These are phyloP conservation scores for Phenganax stokvisi DNA, from an alignment of 92 coral and sea anemone genomes.

Conservation along the genomic window DNA sequence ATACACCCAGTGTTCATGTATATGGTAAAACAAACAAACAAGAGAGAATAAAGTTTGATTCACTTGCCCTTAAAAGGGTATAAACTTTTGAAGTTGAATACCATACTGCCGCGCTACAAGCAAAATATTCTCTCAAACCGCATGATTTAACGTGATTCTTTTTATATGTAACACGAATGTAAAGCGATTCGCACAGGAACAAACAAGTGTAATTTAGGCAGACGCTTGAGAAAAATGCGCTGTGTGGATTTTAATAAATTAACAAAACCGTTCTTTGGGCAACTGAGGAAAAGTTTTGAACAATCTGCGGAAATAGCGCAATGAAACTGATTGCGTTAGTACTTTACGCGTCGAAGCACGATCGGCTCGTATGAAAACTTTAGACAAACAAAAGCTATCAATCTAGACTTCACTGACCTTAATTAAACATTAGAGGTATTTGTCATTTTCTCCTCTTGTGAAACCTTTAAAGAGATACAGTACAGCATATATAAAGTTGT, in stretches of 20 bases:
- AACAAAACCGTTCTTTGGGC: background rate
- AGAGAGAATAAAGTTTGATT: background rate
- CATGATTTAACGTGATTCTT: too few relatives aligned
- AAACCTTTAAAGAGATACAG: background rate
- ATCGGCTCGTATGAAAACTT: background rate
- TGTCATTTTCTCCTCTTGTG: background rate
- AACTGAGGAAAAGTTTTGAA: background rate
- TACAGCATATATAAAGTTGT: background rate
- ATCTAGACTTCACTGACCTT: background rate
- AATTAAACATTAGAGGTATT: background rate
- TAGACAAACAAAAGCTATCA: background rate
- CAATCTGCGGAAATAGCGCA: constrained; percentile 16
- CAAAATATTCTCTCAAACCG: too few relatives aligned
- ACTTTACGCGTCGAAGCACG: background rate
- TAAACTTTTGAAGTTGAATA: background rate
- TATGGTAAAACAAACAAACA: too few relatives aligned
- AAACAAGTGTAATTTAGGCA: constrained; percentile 2
- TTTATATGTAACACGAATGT: too few relatives aligned
- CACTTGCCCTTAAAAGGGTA: background rate
- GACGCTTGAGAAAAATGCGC: constrained; percentile 14
- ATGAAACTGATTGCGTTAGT: background rate
- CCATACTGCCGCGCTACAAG: background rate
- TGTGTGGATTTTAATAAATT: background rate
- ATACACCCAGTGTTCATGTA: background rate
- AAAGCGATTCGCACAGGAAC: background rate